Percentiles rank a stretch among this genome's conserved stretches.
Evolutionary conservation across 2,888 invertebrate species (phyloP).

Genomic region (Cactoblastis cactorum): DNA sequence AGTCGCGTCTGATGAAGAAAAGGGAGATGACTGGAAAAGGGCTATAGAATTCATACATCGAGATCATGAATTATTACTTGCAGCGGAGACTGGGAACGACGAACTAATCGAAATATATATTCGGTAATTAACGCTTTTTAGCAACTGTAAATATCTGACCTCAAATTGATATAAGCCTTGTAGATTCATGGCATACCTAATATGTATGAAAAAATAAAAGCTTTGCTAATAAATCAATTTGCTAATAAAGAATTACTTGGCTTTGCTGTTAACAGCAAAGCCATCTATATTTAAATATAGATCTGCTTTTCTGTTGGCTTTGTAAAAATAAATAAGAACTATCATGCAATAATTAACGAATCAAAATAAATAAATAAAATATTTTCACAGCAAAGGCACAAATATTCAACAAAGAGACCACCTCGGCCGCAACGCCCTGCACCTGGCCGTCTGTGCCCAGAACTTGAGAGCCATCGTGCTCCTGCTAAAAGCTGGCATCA

Average conservation of each 20-base stretch:
- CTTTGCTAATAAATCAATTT: too few relatives aligned
- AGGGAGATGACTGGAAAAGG: conserved; percentile 24
- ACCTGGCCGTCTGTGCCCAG: conserved; percentile 54
- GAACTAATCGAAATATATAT: conserved; percentile 36
- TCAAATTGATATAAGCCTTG: too few relatives aligned
- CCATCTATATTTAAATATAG: too few relatives aligned
- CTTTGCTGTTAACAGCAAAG: too few relatives aligned
- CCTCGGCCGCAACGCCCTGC: conserved; percentile 59
- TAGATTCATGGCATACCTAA: too few relatives aligned
- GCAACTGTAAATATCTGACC: too few relatives aligned
- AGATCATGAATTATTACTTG: conserved; percentile 49
- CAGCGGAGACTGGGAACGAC: conserved; percentile 55
- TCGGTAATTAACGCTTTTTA: conserved; percentile 22
- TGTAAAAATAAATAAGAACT: too few relatives aligned
- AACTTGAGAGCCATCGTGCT: conserved; percentile 36
- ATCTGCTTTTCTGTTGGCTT: too few relatives aligned
- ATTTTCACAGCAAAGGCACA: conserved; percentile 33
- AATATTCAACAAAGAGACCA: conserved; percentile 52
- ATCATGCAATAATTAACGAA: too few relatives aligned
- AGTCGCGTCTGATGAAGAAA: conserved; percentile 12
- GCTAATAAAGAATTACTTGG: too few relatives aligned
- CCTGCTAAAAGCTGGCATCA: conserved; percentile 50
- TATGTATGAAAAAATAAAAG: too few relatives aligned
- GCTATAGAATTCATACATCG: conserved; percentile 49
- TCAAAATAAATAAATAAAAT: background rate